Conservation (phyloP, 2,888 invertebrate species). For the Metellina segmentata region DNA sequence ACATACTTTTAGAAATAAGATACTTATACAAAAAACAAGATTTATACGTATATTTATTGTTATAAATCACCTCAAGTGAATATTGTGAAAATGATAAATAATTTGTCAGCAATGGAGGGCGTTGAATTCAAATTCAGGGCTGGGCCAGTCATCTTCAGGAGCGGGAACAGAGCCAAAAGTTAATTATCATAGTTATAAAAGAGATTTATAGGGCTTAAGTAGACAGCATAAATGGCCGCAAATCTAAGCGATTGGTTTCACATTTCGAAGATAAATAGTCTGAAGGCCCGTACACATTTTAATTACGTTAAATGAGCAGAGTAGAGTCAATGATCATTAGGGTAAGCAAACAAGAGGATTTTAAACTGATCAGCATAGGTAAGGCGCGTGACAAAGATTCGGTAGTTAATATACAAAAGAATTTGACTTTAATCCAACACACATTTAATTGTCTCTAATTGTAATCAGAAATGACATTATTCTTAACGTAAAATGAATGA, state of each 20-base stretch:
- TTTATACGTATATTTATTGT: not conserved
- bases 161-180: conserved; percentile 14
- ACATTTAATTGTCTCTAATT: too few species aligned
- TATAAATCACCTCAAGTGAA: not conserved
- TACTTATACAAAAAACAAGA: not conserved
- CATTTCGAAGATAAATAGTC: conserved; percentile 27
- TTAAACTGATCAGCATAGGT: not conserved
- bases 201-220: conserved; percentile 25
- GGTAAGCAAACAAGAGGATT: conserved; percentile 4
- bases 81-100: not conserved
- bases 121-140: not conserved
- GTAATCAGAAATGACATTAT: too few species aligned
- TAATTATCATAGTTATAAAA: conserved; percentile 37
- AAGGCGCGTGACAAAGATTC: not conserved
- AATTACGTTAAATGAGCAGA: conserved; percentile 38
- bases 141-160: not conserved
- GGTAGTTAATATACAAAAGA: too few species aligned
- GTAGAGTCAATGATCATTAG: conserved; percentile 17
- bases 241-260: not conserved
- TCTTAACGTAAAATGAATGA: too few species aligned
- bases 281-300: conserved; percentile 1
- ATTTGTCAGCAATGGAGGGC: not conserved
- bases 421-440: too few species aligned
- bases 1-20: not conserved
- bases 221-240: not conserved